Conservation (phyloP, 2,888 invertebrate species). For the Ochropacha duplaris region DNA sequence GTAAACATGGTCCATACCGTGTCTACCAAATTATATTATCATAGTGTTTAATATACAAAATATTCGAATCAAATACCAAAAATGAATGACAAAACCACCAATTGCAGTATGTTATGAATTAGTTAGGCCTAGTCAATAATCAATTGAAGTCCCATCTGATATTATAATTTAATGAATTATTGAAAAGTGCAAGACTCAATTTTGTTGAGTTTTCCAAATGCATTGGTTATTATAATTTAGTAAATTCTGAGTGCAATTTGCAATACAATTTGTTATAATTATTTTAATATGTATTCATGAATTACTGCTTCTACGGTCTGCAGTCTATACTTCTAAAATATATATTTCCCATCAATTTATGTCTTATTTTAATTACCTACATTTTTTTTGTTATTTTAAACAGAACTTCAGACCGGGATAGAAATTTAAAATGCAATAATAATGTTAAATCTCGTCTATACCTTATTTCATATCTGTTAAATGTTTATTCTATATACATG, state of each 20-base stretch:
- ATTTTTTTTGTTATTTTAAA: too few relatives aligned
- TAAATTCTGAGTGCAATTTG: neutral
- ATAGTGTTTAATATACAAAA: conserved; percentile 7
- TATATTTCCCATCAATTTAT: too few relatives aligned
- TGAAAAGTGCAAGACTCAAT: neutral
- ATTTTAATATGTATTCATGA: neutral
- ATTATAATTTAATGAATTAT: neutral
- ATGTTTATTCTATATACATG: conserved; percentile 27
- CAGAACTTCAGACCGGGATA: neutral
- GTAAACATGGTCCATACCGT: neutral
- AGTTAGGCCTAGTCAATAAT: conserved; percentile 68
- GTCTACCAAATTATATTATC: conserved; percentile 4
- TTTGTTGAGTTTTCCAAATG: too few relatives aligned
- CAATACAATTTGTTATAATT: neutral
- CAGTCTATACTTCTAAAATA: neutral
- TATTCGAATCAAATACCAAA: conserved; percentile 70
- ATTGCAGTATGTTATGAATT: conserved; percentile 52
- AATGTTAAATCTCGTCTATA: neutral
- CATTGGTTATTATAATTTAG: neutral
- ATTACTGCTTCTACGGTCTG: neutral
- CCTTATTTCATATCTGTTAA: neutral
- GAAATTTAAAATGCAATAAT: neutral
- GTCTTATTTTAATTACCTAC: too few relatives aligned
- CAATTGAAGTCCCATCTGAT: conserved; percentile 9
- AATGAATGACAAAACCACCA: conserved; percentile 73